Percentiles rank a stretch among this genome's conserved stretches.
Evolutionary conservation across 1,140 invertebrate species (phyloP).

Genomic region (Drosophila pseudoobscura): DNA sequence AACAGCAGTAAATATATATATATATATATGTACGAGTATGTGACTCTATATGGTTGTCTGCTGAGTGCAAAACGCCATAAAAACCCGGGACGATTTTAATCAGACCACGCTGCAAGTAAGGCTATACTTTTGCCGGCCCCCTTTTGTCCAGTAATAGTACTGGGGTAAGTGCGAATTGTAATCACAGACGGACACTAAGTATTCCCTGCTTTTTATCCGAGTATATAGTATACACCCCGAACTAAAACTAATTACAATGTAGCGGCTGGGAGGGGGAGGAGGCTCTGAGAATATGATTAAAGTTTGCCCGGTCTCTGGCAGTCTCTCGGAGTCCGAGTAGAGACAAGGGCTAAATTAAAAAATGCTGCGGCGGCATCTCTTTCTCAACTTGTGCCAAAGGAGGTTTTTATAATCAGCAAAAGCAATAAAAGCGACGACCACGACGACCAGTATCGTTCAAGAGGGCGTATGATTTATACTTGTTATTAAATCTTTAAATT

Average conservation of each 20-base stretch:
- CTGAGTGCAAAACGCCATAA: constrained; percentile 75
- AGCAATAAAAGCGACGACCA: constrained; percentile 66
- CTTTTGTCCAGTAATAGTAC: constrained; percentile 20
- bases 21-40: constrained; percentile 26
- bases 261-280: constrained; percentile 17
- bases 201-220: constrained; percentile 31
- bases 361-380: constrained; percentile 68
- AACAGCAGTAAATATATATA: constrained; percentile 59
- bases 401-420: constrained; percentile 73
- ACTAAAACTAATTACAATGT: constrained; percentile 75
- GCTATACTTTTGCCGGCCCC: constrained; percentile 57
- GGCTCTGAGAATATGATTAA: constrained; percentile 68
- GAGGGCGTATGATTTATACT: constrained; percentile 73
- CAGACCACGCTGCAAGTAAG: constrained; percentile 60
- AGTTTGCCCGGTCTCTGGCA: constrained; percentile 38
- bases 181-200: constrained; percentile 54
- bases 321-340: constrained; percentile 28
- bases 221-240: constrained; percentile 35
- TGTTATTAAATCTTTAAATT: constrained; percentile 70
- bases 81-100: constrained; percentile 66
- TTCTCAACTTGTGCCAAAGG: constrained; percentile 45
- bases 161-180: constrained; percentile 53
- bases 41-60: constrained; percentile 11
- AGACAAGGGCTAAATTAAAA: constrained; percentile 75
- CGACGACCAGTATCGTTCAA: constrained; percentile 20